Evolutionary conservation across 2,797 vertebrate genomes (phyloP).

Genomic region (Gorsachius magnificus): DNA sequence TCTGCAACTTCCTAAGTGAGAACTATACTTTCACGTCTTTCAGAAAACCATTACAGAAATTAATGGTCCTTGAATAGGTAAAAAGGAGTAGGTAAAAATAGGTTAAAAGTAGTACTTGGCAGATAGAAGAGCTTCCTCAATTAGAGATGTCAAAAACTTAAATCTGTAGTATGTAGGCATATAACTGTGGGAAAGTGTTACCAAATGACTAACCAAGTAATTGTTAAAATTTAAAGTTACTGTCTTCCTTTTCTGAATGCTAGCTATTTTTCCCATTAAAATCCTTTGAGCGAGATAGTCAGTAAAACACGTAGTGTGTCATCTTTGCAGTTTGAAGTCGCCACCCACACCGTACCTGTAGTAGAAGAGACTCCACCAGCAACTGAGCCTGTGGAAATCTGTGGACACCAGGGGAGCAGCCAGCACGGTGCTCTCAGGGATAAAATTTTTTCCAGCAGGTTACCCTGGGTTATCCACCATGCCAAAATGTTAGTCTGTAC

Average conservation of each 20-base stretch:
- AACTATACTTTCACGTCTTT: conserved; percentile 20
- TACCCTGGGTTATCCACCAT: background rate
- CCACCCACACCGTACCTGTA: fast-evolving
- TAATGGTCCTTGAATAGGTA: conserved; percentile 21
- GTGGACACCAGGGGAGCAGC: background rate
- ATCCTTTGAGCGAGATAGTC: background rate
- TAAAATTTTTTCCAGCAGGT: background rate
- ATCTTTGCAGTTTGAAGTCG: background rate
- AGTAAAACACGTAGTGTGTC: background rate
- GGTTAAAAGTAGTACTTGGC: background rate
- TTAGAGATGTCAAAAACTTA: conserved; percentile 6
- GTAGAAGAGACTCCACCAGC: background rate
- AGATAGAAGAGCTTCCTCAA: background rate
- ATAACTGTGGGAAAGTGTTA: background rate
- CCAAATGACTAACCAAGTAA: background rate
- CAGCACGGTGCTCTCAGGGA: fast-evolving
- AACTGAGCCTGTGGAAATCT: background rate
- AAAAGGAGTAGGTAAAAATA: conserved; percentile 6
- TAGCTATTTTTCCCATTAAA: background rate
- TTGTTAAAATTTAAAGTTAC: background rate
- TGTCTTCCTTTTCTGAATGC: background rate
- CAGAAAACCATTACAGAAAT: conserved; percentile 41
- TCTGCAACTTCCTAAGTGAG: conserved; percentile 8
- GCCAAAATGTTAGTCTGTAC: background rate
- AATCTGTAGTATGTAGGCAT: background rate